Percentiles rank a stretch among this genome's conserved stretches.
Evolutionary conservation across 2,113 vertebrate species (phyloP).

Genomic region (Limanda limanda): DNA sequence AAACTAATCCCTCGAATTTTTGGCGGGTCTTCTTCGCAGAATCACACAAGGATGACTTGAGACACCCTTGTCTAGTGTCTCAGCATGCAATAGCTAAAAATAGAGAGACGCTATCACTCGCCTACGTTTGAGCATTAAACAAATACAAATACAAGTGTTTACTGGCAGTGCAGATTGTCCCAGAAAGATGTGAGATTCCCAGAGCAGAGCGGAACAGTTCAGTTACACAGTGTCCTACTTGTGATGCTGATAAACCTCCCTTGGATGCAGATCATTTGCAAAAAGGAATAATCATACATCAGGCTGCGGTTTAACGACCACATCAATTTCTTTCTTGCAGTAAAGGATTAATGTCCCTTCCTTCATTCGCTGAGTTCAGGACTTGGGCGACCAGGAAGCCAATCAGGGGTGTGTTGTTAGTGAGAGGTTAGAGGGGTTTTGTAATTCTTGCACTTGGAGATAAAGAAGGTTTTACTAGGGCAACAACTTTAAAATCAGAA

Average conservation of each 20-base stretch:
- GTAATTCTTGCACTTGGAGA: background rate
- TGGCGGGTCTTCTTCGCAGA: background rate
- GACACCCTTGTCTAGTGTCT: background rate
- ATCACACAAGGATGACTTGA: constrained; percentile 2
- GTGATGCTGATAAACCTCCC: constrained; percentile 30
- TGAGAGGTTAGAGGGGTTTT: background rate
- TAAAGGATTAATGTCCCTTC: background rate
- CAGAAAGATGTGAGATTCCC: constrained; percentile 44
- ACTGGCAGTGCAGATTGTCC: constrained; percentile 24
- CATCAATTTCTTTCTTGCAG: background rate
- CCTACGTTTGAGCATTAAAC: constrained; percentile 28
- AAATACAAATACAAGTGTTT: constrained; percentile 26
- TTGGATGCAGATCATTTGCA: constrained; percentile 16
- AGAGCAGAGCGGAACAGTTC: constrained; percentile 19
- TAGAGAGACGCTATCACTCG: constrained; percentile 20
- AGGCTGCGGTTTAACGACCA: background rate
- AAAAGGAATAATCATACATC: background rate
- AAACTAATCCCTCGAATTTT: constrained; percentile 1
- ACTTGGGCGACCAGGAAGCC: background rate
- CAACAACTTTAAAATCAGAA: background rate
- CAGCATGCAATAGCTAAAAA: constrained; percentile 36
- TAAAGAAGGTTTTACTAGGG: background rate
- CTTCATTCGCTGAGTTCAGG: background rate
- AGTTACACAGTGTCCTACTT: constrained; percentile 48
- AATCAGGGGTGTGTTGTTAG: background rate